Evolutionary conservation across 2,113 vertebrate species (phyloP), one percentile per base, ranked within the genome.

Genomic region (Albula glossodonta): DNA sequence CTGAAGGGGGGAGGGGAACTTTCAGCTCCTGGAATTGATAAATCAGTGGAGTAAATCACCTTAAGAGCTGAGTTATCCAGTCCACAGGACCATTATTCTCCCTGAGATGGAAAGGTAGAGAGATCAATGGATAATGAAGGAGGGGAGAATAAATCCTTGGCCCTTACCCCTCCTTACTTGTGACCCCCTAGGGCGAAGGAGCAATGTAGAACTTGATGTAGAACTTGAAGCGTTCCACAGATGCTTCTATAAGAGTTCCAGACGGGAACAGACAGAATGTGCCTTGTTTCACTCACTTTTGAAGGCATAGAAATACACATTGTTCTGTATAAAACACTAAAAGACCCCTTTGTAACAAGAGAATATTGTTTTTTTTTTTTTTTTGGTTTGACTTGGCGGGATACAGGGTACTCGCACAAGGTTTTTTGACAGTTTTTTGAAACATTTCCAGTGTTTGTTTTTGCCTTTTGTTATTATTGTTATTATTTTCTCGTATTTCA

Each of bases 101-200:
- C 1, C 6, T 31, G 70, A n/a, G 70, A n/a, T n/a, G 4, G 19
- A 70, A 22, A 22, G 17, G 8, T 22, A 70, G 63, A 70, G 63
- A 70, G 63, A 70, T 70, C 63, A 70, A 70, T 70, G 63, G 63
- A 13, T 70, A n/a, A 70, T 70, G 63, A 70, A 70, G 63, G 17
- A 56, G 12, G 0, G 53, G 8, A 70, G 5, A 70, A 70, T n/a
- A 70, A 70, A 70, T 70, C 22, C 63, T 22, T 70, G 22, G 22
- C 63, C 63, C 17, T 63, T 4, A 56, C 57, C 57, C 63, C 22
- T 4, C 22, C 63, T 22, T n/a, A n/a, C 22, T 19, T 3, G 63
- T 70, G 17, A 22, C 63, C n/a, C 19, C 63, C 12, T 2, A 22
- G 63, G 63, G 63, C n/a, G 22, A n/a, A 22, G 7, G 63, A n/a